Base-by-base conservation (phyloP, 2,113 vertebrate genomes). In the Mobula birostris region DNA sequence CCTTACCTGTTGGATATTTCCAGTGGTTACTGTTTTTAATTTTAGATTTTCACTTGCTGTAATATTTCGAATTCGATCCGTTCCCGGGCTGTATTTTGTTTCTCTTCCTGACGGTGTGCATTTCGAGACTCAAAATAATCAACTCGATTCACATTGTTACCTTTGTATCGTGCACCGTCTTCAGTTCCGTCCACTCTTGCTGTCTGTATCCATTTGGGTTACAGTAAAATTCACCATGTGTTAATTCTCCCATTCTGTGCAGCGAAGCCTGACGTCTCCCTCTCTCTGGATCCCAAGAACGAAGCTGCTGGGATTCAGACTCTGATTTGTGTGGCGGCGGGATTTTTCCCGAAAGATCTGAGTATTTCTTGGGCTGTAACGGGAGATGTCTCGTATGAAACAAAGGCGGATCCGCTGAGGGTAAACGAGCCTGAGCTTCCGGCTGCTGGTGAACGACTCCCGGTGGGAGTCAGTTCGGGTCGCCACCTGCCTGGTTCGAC, bases 351-450 rank as follows among this genome's bases (percentile, higher is more conserved):
- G 36, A 74, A 68, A 11, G 68, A 74, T 40, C 68, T 93, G 90
- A 93, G 24, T 19, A 70, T 93, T 72, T 93, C 90, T 24, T 93
- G 90, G 90, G 24, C 36, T 70, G 66, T 93, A 4, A 19, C 19
- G 90, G 66, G 68, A 21, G 2, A 48, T 72, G 32, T 72, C 7
- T 48, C 68, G 15, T 40, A 74, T 74, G 61, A 72, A 36, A 72
- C 32, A 24, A 66, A 93, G 27, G 14, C 19, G 32, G 66, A 2
- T 0, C 70, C 36, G 14, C 90, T 48, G 66, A 48, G 9, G 40
- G 90, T 72, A 14, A 93, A 74, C 36, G 70, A 24, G 24, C 32
- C 66, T 74, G 90, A 93, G 66, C 90, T 93, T 68, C 66, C 90
- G 90, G 90, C 90, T 93, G 90, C 32, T 19, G n/a, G 19, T 93